A percentile compares a stretch with the other conserved stretches of the same genome.
Evolutionary conservation across 2,888 invertebrate genomes (phyloP).

Genomic region (Congeria kusceri): DNA sequence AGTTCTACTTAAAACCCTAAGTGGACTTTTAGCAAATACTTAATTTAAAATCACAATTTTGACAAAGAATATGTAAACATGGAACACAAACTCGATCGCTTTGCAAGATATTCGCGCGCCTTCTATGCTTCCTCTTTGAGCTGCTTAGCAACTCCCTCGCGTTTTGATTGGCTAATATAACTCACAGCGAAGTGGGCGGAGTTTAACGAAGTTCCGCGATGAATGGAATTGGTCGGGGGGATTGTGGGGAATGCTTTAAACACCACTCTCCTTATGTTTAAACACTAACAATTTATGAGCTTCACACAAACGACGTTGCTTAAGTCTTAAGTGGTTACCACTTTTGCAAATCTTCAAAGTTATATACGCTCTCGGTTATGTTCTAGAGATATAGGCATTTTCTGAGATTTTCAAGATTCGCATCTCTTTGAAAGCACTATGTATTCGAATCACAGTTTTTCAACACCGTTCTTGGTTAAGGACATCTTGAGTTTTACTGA

Average conservation of each 20-base stretch:
- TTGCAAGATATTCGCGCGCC: too few species aligned
- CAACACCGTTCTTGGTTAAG: conserved; percentile 66
- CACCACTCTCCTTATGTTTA: conserved; percentile 57
- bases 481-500: conserved; percentile 64
- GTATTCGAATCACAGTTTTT: conserved; percentile 66
- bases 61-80: conserved; percentile 7
- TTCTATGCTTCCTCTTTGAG: too few species aligned
- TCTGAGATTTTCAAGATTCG: conserved; percentile 60
- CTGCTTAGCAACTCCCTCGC: background rate
- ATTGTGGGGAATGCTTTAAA: conserved; percentile 31
- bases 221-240: conserved; percentile 29
- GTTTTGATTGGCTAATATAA: conserved; percentile 17
- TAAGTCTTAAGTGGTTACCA: conserved; percentile 65
- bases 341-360: conserved; percentile 67
- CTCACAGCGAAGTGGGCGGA: conserved; percentile 2
- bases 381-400: conserved; percentile 40
- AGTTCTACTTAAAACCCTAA: background rate
- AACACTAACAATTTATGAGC: conserved; percentile 67
- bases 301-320: conserved; percentile 65
- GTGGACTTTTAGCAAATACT: conserved; percentile 9
- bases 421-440: conserved; percentile 61
- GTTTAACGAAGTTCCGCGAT: conserved; percentile 7
- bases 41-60: conserved; percentile 6
- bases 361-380: conserved; percentile 59
- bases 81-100: too few species aligned